Evolutionary conservation across 2,797 vertebrate genomes (phyloP).

Genomic region (Amblyopsis hoosieri): DNA sequence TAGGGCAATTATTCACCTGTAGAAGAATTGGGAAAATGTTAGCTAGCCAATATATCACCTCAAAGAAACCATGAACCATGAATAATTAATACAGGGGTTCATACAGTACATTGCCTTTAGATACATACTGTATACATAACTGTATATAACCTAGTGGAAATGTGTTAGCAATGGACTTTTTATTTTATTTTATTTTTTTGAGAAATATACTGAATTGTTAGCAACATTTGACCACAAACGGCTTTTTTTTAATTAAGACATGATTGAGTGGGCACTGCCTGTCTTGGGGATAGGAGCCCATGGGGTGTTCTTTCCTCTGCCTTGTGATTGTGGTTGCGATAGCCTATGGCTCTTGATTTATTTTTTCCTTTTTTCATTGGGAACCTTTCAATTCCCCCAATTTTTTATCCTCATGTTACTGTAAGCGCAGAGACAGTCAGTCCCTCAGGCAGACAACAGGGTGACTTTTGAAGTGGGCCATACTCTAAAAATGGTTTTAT

Average conservation of each 20-base stretch:
- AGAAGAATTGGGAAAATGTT: no score
- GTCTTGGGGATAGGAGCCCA: slow-evolving; percentile 51
- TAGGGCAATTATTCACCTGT: no score
- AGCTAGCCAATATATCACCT: no score
- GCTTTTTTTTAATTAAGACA: slow-evolving; percentile 61
- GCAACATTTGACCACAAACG: slow-evolving; percentile 19
- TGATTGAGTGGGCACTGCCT: slow-evolving; percentile 50
- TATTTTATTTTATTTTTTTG: background rate
- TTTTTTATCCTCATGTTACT: slow-evolving; percentile 33
- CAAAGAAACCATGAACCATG: no score
- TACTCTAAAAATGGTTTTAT: slow-evolving; percentile 38
- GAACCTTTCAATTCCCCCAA: slow-evolving; percentile 2
- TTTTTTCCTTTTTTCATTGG: background rate
- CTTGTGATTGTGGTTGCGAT: slow-evolving; percentile 39
- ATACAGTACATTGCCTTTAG: no score
- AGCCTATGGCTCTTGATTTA: slow-evolving; percentile 24
- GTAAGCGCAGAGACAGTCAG: slow-evolving; percentile 31
- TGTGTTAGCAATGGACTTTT: background rate
- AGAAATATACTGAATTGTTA: background rate
- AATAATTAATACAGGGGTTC: no score
- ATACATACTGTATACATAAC: background rate
- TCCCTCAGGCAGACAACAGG: slow-evolving; percentile 46
- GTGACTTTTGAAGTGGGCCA: slow-evolving; percentile 50
- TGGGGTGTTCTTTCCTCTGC: slow-evolving; percentile 57
- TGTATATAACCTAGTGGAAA: background rate